phyloP scores from a whole-genome alignment of 2,113 vertebrate genomes.

The Synchiropus splendidus region DNA sequence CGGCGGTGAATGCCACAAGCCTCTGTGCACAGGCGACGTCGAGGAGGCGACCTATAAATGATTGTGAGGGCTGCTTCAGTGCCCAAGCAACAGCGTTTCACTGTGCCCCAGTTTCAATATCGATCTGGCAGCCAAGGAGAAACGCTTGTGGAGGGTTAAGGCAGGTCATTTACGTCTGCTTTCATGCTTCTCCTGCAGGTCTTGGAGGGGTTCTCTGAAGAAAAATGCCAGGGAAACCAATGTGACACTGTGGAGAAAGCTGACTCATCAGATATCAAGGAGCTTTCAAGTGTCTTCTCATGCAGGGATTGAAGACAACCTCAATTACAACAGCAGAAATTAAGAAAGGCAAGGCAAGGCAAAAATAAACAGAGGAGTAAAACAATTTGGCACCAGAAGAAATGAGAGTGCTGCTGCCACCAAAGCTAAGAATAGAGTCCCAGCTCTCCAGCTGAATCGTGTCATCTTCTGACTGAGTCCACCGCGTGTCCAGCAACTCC shows the following conservation, averaged over 20 bases:
- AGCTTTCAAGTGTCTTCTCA: no score
- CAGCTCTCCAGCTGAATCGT: constrained; percentile 15
- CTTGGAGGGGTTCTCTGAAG: constrained; percentile 57
- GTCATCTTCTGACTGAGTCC: no score
- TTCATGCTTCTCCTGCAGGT: constrained; percentile 41
- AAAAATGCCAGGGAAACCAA: constrained; percentile 57
- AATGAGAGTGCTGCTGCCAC: constrained; percentile 2
- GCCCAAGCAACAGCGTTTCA: no score
- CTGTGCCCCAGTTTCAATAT: no score
- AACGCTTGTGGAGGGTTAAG: not conserved
- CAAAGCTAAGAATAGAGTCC: constrained; percentile 34
- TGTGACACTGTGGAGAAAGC: constrained; percentile 54
- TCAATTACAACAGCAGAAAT: constrained; percentile 4
- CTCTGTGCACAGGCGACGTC: constrained; percentile 32
- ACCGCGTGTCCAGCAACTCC: not conserved
- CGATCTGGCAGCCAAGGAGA: constrained; percentile 45
- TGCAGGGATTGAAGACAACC: not conserved
- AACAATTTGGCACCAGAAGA: constrained; percentile 1
- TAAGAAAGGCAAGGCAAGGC: constrained; percentile 2
- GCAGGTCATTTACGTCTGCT: not conserved
- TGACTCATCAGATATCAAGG: constrained; percentile 46
- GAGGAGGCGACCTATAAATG: constrained; percentile 41
- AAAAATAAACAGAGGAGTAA: constrained; percentile 17
- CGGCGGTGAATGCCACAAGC: constrained; percentile 53
- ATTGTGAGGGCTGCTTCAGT: constrained; percentile 10